Conservation (phyloP, 2,888 invertebrate species). For the Pachydiplax longipennis region DNA sequence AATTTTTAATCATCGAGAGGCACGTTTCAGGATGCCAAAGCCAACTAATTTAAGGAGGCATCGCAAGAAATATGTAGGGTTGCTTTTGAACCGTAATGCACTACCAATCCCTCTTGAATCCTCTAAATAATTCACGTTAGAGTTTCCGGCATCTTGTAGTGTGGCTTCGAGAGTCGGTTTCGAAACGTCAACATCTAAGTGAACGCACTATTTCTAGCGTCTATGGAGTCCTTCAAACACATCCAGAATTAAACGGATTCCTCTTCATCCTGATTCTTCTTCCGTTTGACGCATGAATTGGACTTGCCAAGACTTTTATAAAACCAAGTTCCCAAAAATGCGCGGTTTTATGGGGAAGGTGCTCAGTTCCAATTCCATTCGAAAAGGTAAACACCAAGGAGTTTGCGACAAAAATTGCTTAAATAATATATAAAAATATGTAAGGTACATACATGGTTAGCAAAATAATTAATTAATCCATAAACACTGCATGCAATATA, state of each 20-base stretch:
- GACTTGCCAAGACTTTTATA: not conserved
- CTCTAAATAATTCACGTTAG: not conserved
- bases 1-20: too few relatives aligned
- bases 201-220: not conserved
- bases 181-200: not conserved
- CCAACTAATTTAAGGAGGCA: too few relatives aligned
- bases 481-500: too few relatives aligned
- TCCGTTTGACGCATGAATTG: not conserved
- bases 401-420: too few relatives aligned
- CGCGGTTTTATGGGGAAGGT: not conserved
- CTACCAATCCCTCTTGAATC: not conserved
- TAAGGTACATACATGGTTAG: too few relatives aligned
- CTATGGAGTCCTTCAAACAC: not conserved
- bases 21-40: too few relatives aligned
- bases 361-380: not conserved
- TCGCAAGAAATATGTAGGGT: too few relatives aligned
- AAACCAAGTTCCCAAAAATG: not conserved
- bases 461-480: too few relatives aligned
- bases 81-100: not conserved
- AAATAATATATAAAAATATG: too few relatives aligned
- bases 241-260: not conserved
- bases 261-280: not conserved
- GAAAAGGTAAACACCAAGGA: not conserved
- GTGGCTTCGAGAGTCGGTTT: not conserved
- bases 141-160: not conserved